phyloP scores from a whole-genome alignment of 2,113 vertebrate genomes.

The Tringa solitaria region DNA sequence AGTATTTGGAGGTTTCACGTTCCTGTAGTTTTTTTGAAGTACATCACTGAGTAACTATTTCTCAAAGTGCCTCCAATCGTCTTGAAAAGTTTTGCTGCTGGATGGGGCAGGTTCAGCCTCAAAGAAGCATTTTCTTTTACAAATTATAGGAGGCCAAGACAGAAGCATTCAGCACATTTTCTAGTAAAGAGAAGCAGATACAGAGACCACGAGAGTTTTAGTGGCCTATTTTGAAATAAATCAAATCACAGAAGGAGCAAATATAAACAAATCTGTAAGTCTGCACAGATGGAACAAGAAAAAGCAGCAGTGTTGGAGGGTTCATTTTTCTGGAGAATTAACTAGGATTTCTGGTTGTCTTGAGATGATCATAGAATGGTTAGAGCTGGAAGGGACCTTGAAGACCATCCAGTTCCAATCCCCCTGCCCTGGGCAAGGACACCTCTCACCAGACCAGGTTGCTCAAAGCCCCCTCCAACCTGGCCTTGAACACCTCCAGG shows the following conservation, averaged over 20 bases:
- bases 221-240: neutral
- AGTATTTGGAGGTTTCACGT: neutral
- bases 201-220: neutral
- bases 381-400: neutral
- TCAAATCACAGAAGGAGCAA: neutral
- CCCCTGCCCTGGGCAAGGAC: neutral
- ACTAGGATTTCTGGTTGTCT: neutral
- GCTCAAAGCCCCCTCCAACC: too few species aligned
- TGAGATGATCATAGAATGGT: neutral
- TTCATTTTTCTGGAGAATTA: neutral
- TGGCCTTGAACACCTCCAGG: too few species aligned
- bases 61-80: neutral
- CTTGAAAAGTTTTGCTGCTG: neutral
- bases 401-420: neutral
- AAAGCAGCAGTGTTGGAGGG: neutral
- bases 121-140: neutral
- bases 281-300: neutral
- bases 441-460: neutral
- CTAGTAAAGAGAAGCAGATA: neutral
- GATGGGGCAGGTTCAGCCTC: neutral
- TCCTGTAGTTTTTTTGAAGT: neutral
- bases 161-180: neutral
- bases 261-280: neutral
- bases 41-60: neutral
- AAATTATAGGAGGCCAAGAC: neutral